Base-by-base conservation (phyloP, 2,888 invertebrate genomes). In the Lithophane ornitopus region DNA sequence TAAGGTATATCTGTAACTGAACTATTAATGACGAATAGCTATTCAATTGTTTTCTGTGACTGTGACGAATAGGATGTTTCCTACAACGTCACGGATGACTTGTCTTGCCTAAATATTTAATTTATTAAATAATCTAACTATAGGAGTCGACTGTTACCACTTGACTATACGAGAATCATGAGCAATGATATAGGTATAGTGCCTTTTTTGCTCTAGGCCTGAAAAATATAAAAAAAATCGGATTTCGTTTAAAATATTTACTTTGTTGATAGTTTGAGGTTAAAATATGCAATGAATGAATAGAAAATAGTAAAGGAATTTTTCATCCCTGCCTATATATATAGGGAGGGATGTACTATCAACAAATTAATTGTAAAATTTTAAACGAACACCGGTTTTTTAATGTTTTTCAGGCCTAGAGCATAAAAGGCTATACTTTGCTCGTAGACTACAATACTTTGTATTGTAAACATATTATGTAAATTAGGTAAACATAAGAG, bases 21-120 rank as follows among this genome's bases (percentile, higher is more conserved):
- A 59, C 28, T 28, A 14, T n/a, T 12, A 28, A 74, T 49, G 14
- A 59, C 9, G 16, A 74, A 26, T 26, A 56, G 6, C 9, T 76
- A 63, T 76, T 54, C 22, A 65, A 56, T 66, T 26, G 0, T 34
- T 7, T 44, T 76, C 26, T 6, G 46, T 26, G 44, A 26, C 14
- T 1, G 56, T 79, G 75, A 75, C 68, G 34, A 56, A 71, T 34
- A 61, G 16, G 26, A 67, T 34, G 67, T 80, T 70, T 73, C 19
- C 46, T 77, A 80, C 80, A 80, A 77, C 61, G 28, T 70, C 75
- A 74, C 63, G 22, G 12, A 46, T 79, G 54, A 74, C n/a, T 70
- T 59, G 63, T 44, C n/a, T 72, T 73, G n/a, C 71, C 46, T 69
- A 67, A 63, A 80, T 73, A 67, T 66, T 68, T 72, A 77, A 67